Percentiles rank a stretch among this genome's conserved stretches.
Conservation (phyloP, 2,113 vertebrate species). For the Pseudorhombus dupliciocellatus region DNA sequence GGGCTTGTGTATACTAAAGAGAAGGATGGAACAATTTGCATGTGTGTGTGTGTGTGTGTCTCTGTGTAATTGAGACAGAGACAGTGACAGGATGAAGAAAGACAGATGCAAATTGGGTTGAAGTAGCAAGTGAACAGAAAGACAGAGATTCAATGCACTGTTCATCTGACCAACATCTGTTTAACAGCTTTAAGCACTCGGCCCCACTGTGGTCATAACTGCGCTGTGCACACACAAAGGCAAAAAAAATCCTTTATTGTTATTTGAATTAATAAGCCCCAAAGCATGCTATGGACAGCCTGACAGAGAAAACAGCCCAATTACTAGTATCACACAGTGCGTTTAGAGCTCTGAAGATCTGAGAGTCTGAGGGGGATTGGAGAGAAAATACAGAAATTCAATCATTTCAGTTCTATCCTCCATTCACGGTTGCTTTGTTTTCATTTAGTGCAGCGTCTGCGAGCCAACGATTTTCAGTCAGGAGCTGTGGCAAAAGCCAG, state of each 20-base stretch:
- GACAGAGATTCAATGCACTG: background rate
- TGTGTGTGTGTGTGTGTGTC: background rate
- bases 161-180: conserved; percentile 76
- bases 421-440: conserved; percentile 57
- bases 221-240: background rate
- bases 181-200: conserved; percentile 69
- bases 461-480: conserved; percentile 49
- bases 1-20: conserved; percentile 26
- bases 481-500: conserved; percentile 31
- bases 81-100: background rate
- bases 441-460: conserved; percentile 37
- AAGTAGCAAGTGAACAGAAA: background rate
- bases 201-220: conserved; percentile 70
- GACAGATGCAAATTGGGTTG: conserved; percentile 17
- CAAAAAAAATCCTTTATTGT: conserved; percentile 46
- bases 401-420: conserved; percentile 58
- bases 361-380: conserved; percentile 32
- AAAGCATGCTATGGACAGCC: conserved; percentile 40
- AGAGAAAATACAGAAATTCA: conserved; percentile 57
- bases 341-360: conserved; percentile 48
- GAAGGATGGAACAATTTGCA: too few relatives aligned
- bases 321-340: conserved; percentile 55
- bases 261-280: conserved; percentile 81
- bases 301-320: conserved; percentile 64
- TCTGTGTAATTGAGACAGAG: conserved; percentile 15